Evolutionary conservation across 23 tunicate species (phyloP).

Genomic region (Oikopleura vanhoeffeni): DNA sequence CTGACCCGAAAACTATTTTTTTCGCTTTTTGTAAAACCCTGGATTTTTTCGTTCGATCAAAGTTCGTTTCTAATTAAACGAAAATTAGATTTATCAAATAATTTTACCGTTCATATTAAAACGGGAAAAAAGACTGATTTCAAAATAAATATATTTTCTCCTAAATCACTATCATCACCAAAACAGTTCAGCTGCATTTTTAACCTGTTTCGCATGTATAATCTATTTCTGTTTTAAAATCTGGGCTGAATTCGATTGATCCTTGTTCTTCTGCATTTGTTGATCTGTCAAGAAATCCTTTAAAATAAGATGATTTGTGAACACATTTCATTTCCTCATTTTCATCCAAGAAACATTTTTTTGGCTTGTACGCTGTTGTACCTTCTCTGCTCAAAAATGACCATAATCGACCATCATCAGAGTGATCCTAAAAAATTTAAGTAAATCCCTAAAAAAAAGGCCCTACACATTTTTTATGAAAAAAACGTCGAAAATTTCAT

Average conservation of each 20-base stretch:
- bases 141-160: too few species aligned
- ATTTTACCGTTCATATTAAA: too few species aligned
- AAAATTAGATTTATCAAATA: too few species aligned
- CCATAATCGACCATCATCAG: background rate
- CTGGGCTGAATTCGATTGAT: background rate
- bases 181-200: too few species aligned
- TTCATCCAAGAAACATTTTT: background rate
- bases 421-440: background rate
- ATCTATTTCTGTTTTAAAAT: background rate
- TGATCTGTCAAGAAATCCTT: background rate
- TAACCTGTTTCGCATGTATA: slow-evolving; percentile 6
- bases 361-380: background rate
- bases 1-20: too few species aligned
- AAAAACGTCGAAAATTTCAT: too few species aligned
- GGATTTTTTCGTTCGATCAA: too few species aligned
- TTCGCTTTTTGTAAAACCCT: too few species aligned
- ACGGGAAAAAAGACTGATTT: too few species aligned
- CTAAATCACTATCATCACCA: too few species aligned
- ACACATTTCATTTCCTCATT: background rate
- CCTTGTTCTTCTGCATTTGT: background rate
- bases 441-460: background rate
- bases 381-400: background rate
- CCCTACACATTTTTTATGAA: too few species aligned
- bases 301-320: background rate
- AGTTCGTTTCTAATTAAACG: too few species aligned